Evolutionary conservation across 2,797 vertebrate species (phyloP), one percentile per base, ranked within the genome.

Genomic region (Falco cherrug): DNA sequence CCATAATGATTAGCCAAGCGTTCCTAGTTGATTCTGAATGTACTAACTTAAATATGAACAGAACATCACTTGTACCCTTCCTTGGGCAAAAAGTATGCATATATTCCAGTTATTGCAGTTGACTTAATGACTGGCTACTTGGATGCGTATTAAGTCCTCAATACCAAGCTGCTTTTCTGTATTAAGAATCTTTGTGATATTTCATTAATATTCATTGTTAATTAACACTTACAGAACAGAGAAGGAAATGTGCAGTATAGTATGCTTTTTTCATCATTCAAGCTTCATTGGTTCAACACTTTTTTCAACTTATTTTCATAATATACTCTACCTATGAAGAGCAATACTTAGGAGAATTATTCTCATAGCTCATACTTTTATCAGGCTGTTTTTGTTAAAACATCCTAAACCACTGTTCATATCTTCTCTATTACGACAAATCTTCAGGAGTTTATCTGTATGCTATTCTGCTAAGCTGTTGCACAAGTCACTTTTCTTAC

Each of bases 161-260:
- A 28, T 47, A 61, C 10, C 9, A 76, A 57, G 13, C 19, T 64
- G 21, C 26, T 91, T 41, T 39, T 71, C 43, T 68, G 68, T 64
- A 89, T 87, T 96, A 96, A 96, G 91, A 87, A 86, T 87, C 70
- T 78, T 93, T 87, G 63, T 82, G 53, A 80, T 94, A 86, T 92
- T 95, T 92, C 92, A 97, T 96, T 97, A 97, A 92, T 93, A 89
- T 87, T 97, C 33, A 93, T 80, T 95, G 86, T 89, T 95, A 96
- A 96, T 95, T 95, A 92, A 95, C 85, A 75, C 33, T 87, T 95
- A 84, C 22, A 18, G 70, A 51, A 85, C 35, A 84, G 64, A 88
- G 84, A 79, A 85, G 16, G 63, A 89, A 90, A 96, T 87, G 45
- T 84, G 41, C 75, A 33, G 17, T 74, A 75, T 77, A 87, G 65